Base-by-base conservation (phyloP, 2,113 vertebrate species). In the Chionodraco myersi region DNA sequence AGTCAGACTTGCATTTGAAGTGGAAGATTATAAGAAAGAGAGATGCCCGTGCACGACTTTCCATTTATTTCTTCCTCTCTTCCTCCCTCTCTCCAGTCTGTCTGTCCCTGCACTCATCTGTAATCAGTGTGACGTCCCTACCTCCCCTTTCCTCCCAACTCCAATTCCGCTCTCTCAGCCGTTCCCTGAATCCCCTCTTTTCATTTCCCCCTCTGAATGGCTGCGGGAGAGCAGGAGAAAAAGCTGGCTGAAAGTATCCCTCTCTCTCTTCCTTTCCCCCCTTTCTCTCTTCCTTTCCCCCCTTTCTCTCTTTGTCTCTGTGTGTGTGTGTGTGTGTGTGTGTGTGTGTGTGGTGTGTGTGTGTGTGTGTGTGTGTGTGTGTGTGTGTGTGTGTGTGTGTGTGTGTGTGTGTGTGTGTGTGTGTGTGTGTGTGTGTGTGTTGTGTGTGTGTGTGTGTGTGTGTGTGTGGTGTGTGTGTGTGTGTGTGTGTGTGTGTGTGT, bases 121-220 rank as follows among this genome's bases (percentile, higher is more conserved):
- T 89, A 89, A 92, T 89, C 88, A 89, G 78, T 23, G 65, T 86
- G 85, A 87, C 65, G 62, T 72, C 82, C 79, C 73, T 10, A 23
- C 76, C 74, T 71, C 79, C 68, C 47, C 48, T 4, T 16, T 44
- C 62, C 65, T 36, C 75, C 72, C 58, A 47, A 75, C 57, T 76
- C 74, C 78, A 74, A 85, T 88, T 90, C 79, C 60, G 75, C 76
- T 90, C 82, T 58, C 83, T 81, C 72, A n/a, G 83, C 80, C 14
- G 21, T 80, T 73, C 79, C 74, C 84, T 83, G 79, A 91, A 90
- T 89, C 71, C 75, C 60, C 71, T 87, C 85, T 90, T 87, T 90
- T 90, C 91, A 91, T 91, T 88, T 88, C 77, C 70, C 67, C 75
- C 18, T 72, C 69, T 90, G 83, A 92, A 90, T 86, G 85, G 79